phyloP scores from a whole-genome alignment of 2,797 vertebrate species.

The Oceanodroma leucorhoa region DNA sequence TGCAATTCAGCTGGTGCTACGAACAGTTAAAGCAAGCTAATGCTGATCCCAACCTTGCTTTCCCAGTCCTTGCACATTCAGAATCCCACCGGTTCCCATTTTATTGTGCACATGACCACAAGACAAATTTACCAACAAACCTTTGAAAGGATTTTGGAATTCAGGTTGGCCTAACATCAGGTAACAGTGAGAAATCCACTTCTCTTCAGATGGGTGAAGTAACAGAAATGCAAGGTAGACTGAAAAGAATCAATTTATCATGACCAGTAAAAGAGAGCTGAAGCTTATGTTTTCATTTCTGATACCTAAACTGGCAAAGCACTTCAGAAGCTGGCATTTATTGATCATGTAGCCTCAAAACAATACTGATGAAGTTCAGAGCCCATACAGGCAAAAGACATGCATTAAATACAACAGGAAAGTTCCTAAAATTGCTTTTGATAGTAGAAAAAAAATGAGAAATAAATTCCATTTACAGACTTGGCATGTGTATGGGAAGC shows the following conservation, averaged over 20 bases:
- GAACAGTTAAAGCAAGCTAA: neutral
- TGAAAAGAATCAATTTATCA: slow-evolving; percentile 26
- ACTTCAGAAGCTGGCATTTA: slow-evolving; percentile 26
- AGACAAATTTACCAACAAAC: neutral
- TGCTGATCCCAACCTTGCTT: neutral
- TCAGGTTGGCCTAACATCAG: neutral
- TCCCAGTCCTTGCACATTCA: neutral
- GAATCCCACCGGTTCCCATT: neutral
- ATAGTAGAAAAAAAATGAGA: neutral
- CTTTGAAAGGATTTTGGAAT: neutral
- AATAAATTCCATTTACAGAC: neutral
- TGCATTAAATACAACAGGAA: neutral
- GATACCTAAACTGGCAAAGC: slow-evolving; percentile 13
- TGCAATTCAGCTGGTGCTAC: neutral
- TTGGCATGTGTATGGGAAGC: neutral
- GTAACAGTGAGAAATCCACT: neutral
- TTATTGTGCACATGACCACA: neutral
- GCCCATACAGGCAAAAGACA: neutral
- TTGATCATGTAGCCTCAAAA: slow-evolving; percentile 24
- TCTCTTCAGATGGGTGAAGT: neutral
- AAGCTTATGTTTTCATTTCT: slow-evolving; percentile 43
- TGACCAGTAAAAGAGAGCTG: neutral
- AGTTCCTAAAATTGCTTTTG: neutral
- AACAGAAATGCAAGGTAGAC: neutral
- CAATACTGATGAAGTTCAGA: neutral